phyloP scores from a whole-genome alignment of 2,797 vertebrate genomes.

The Sebastes taczanowskii region DNA sequence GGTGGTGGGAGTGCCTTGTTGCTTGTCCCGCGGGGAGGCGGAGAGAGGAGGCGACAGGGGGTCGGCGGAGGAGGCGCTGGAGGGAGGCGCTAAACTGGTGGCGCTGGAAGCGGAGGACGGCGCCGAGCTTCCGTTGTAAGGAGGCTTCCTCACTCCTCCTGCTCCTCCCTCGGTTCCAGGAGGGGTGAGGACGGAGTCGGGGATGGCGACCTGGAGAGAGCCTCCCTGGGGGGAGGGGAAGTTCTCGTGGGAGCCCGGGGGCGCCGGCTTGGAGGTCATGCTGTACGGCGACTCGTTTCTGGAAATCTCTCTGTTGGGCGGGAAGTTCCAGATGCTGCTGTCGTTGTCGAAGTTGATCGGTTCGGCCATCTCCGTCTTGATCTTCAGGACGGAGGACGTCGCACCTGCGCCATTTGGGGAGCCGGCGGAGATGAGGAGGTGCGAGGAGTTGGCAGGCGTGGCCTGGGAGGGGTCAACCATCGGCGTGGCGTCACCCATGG shows the following conservation, averaged over 20 bases:
- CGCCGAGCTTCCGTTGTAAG: slow-evolving; percentile 87
- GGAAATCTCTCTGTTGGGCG: slow-evolving; percentile 97
- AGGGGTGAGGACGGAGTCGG: slow-evolving; percentile 96
- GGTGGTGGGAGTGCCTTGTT: slow-evolving; percentile 89
- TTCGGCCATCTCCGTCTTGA: slow-evolving; percentile 98
- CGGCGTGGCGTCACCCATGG: slow-evolving; percentile 84
- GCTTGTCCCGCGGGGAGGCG: slow-evolving; percentile 96
- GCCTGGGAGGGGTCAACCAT: slow-evolving; percentile 87
- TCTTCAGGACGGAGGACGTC: slow-evolving; percentile 91
- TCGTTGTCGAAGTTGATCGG: slow-evolving; percentile 99
- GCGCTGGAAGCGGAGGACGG: slow-evolving; percentile 83
- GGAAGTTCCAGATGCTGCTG: slow-evolving; percentile 99
- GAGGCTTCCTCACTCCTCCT: slow-evolving; percentile 86
- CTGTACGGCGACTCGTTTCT: slow-evolving; percentile 97
- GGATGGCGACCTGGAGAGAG: slow-evolving; percentile 92
- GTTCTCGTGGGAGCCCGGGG: slow-evolving; percentile 84
- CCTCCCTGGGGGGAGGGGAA: slow-evolving; percentile 91
- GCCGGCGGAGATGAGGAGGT: slow-evolving; percentile 84
- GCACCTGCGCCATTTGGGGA: slow-evolving; percentile 84
- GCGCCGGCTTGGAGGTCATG: slow-evolving; percentile 88
- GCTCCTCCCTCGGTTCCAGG: slow-evolving; percentile 90
- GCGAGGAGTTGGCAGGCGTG: slow-evolving; percentile 32
- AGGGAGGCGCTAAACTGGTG: slow-evolving; percentile 87
- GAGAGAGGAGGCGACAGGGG: slow-evolving; percentile 98
- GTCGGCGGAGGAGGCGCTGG: slow-evolving; percentile 82